Base-by-base conservation (phyloP, 2,797 vertebrate genomes). In the Odontamblyopus lacepedii region DNA sequence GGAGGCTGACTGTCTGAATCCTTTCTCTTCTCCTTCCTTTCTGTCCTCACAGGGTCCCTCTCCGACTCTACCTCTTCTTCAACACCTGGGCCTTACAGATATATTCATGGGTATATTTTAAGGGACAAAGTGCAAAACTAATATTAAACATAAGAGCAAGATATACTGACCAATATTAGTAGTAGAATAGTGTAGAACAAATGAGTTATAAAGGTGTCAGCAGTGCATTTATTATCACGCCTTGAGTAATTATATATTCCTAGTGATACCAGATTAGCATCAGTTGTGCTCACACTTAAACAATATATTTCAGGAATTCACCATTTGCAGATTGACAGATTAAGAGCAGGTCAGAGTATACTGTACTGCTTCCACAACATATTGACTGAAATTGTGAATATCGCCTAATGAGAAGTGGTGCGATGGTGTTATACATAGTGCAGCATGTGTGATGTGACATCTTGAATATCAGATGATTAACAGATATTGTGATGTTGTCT, bases 1-100 rank as follows among this genome's bases (percentile, higher is more conserved):
- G 93, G 93, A 61, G 92, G 93, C 1, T 90, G 91, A 70, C 85
- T 79, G 12, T 93, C 93, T 1, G 76, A 87, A 78, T 93, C 92
- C 87, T 83, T 88, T 44, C 87, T 87, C 72, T 70, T 87, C 19
- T 91, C 90, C 82, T 82, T 91, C 66, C 71, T 91, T 63, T 94
- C 92, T 65, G 65, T 61, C 75, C 85, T 89, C 30, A 71, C 84
- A 12, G 65, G 27, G 35, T 91, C 91, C 27, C 38, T 84, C 55
- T 93, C 92, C 2, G 68, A 38, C 1, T 92, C 92, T 59, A 63
- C 79, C 60, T 93, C 93, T 60, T 93, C 92, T 69, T 94, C 92
- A 56, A 83, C 77, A 59, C 85, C 88, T 90, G 27, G 8, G 19
- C 3, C n/a, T 19, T 12, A n/a, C 3, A 19, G 4, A 29, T 29